These are phyloP conservation scores for Alentia gelatinosa DNA, from an alignment of 2,888 invertebrate species.

Conservation along the genomic window DNA sequence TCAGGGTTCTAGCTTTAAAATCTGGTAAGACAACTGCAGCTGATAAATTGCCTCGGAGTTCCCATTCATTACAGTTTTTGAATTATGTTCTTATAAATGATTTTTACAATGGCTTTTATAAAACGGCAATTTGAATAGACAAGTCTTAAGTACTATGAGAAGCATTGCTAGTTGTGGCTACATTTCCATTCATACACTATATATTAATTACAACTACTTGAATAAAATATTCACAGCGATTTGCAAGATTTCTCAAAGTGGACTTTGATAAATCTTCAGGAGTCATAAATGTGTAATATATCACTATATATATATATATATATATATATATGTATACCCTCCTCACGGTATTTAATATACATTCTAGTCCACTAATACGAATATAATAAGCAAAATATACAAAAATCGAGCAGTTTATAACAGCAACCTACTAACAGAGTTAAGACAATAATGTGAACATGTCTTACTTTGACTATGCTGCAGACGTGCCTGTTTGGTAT, in stretches of 20 bases:
- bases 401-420: neutral
- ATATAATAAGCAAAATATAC: constrained; percentile 9
- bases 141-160: neutral
- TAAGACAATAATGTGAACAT: neutral
- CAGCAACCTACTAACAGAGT: neutral
- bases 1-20: neutral
- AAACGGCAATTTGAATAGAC: neutral
- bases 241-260: neutral
- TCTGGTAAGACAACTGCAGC: neutral
- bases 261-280: neutral
- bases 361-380: neutral
- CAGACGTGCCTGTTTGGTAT: neutral
- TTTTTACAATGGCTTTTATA: neutral
- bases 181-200: neutral
- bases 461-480: neutral
- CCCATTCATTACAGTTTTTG: too few relatives aligned
- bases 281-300: neutral
- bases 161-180: neutral
- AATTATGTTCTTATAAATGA: neutral
- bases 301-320: neutral
- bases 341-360: neutral
- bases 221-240: neutral
- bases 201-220: neutral
- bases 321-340: neutral
- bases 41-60: neutral